Evolutionary conservation across 2,113 vertebrate species (phyloP).

Genomic region (Zingel zingel): DNA sequence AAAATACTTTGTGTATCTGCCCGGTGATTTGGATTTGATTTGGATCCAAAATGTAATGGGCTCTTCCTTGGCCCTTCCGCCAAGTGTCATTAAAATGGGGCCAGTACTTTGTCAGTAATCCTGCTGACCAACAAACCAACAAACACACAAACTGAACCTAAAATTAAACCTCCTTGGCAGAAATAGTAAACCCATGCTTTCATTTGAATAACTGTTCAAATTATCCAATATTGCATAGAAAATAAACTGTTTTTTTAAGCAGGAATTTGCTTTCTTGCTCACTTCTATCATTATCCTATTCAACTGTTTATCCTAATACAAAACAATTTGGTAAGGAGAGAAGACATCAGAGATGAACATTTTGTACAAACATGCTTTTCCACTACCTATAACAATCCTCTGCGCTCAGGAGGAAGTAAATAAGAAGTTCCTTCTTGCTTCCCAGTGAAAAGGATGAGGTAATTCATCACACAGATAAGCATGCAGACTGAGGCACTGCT

Average conservation of each 20-base stretch:
- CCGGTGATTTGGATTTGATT: too few species aligned
- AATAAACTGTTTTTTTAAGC: not conserved
- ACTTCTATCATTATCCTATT: not conserved
- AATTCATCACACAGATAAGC: conserved; percentile 73
- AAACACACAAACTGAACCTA: too few species aligned
- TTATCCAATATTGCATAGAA: not conserved
- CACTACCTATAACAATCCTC: conserved; percentile 8
- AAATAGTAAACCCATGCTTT: too few species aligned
- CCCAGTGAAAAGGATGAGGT: conserved; percentile 36
- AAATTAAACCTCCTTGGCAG: too few species aligned
- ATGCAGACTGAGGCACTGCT: conserved; percentile 41
- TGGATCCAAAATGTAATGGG: too few species aligned
- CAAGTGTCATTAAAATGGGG: too few species aligned
- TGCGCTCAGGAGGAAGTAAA: conserved; percentile 46
- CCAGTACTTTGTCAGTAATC: too few species aligned
- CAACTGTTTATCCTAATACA: not conserved
- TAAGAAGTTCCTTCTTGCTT: conserved; percentile 21
- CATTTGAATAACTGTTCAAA: not conserved
- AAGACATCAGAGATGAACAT: conserved; percentile 10
- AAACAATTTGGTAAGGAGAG: not conserved
- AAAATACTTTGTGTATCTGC: too few species aligned
- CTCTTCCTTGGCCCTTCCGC: too few species aligned
- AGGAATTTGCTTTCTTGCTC: not conserved
- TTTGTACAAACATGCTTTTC: conserved; percentile 35
- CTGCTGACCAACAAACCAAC: too few species aligned